Evolutionary conservation across 2,113 vertebrate genomes (phyloP), one percentile per base, ranked within the genome.

Genomic region (Aspiorhynchus laticeps): DNA sequence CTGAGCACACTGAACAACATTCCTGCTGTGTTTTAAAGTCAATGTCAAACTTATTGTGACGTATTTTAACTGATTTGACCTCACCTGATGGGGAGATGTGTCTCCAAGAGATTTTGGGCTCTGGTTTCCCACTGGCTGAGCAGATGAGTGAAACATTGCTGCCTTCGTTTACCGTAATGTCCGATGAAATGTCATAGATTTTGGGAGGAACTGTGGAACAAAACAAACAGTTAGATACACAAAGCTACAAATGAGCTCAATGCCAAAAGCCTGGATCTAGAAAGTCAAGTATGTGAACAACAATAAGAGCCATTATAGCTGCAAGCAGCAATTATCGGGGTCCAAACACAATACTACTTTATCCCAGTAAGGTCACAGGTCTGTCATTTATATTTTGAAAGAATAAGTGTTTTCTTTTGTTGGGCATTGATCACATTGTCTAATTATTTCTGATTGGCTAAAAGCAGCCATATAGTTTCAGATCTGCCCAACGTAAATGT

Each of bases 21-120:
- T 63, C 7, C 17, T 46, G 19, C 80, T 31, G 8, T 19, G 36
- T 67, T 80, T 56, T 63, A n/a, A 59, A 41, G 5, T 43, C 6
- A 14, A 14, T 75, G 24, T 76, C 24, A 48, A 76, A 76, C 36
- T 33, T 51, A 7, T 14, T 26, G 26, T 31, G 7, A 19, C 4
- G 11, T 5, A 67, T 43, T 80, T 41, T 8, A 43, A 81, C 38
- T 24, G 26, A 71, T 38, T 53, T 28, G 89, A 92, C 87, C 95
- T 95, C 93, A 99, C 98, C 98, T 75, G 96, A 98, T 31, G 98
- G 98, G 87, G 98, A 98, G 95, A 99, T 99, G 90, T 99, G 98
- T 92, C 97, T 96, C 98, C 98, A 99, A 86, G 97, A 97, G 90
- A 99, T 99, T 90, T 95, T 95, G 38, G 98, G 97, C 90, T 99